These are phyloP conservation scores for Calyptommatus sinebrachiatus DNA, from an alignment of 2,113 vertebrate species.

Conservation along the genomic window DNA sequence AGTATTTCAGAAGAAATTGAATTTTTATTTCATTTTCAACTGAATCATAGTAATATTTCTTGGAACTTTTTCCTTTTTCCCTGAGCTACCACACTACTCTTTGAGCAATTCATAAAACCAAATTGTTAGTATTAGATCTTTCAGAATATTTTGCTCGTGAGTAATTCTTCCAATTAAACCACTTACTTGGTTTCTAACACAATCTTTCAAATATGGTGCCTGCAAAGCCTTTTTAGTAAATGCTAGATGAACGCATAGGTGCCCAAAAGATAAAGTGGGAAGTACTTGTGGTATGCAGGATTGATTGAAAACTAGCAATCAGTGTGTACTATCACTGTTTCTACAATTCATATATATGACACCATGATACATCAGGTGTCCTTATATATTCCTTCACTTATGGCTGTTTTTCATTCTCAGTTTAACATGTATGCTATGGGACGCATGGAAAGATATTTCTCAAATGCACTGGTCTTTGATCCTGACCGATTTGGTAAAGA, in stretches of 20 bases:
- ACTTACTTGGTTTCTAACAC: no score
- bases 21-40: no score
- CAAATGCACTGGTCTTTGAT: slow-evolving; percentile 86
- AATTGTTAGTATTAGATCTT: no score
- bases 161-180: no score
- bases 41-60: no score
- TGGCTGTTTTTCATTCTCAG: slow-evolving; percentile 57
- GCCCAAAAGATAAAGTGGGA: no score
- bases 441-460: slow-evolving; percentile 85
- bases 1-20: no score
- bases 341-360: not conserved
- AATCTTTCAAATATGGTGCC: not conserved
- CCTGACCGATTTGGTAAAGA: slow-evolving; percentile 87
- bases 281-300: not conserved
- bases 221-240: not conserved
- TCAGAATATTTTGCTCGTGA: no score
- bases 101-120: no score
- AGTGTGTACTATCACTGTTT: not conserved
- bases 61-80: no score
- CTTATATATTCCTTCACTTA: not conserved
- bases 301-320: not conserved
- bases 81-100: no score
- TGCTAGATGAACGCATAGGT: not conserved
- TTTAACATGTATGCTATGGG: slow-evolving; percentile 78
- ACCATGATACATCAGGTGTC: no score